A percentile compares a stretch with the other conserved stretches of the same genome.
phyloP scores from a whole-genome alignment of 2,797 vertebrate genomes.

The Poecile montanus region DNA sequence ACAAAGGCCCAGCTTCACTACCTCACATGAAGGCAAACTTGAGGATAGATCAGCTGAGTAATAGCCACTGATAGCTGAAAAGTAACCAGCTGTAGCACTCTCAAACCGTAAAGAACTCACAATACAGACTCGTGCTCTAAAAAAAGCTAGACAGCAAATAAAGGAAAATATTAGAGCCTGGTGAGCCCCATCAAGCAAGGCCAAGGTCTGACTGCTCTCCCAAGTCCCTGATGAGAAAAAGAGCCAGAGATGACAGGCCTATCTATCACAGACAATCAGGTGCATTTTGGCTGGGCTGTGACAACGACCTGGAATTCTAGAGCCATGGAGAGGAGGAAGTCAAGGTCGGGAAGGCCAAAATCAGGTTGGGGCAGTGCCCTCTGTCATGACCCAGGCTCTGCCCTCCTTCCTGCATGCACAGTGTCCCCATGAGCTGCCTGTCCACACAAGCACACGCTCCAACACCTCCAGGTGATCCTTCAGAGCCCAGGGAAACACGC shows the following conservation, averaged over 20 bases:
- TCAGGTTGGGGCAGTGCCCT: background rate
- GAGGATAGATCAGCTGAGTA: background rate
- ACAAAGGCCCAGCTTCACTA: background rate
- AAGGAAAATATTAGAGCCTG: background rate
- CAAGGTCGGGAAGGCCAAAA: background rate
- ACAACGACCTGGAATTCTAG: background rate
- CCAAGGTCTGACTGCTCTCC: background rate
- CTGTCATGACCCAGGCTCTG: background rate
- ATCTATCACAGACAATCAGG: background rate
- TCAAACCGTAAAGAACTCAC: background rate
- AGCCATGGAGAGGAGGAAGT: background rate
- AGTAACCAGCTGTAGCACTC: background rate
- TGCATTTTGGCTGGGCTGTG: background rate
- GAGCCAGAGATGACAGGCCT: background rate
- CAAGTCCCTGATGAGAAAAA: background rate
- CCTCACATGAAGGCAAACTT: background rate
- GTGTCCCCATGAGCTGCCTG: background rate
- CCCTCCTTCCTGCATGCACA: background rate
- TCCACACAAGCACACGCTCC: rapidly evolving
- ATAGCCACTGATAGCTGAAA: background rate
- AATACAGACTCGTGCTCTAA: background rate
- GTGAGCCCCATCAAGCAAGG: background rate
- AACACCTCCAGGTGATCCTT: background rate
- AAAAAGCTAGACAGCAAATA: background rate
- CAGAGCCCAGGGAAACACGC: rapidly evolving